phyloP scores from a whole-genome alignment of 2,797 vertebrate species.

The Girardinus metallicus region DNA sequence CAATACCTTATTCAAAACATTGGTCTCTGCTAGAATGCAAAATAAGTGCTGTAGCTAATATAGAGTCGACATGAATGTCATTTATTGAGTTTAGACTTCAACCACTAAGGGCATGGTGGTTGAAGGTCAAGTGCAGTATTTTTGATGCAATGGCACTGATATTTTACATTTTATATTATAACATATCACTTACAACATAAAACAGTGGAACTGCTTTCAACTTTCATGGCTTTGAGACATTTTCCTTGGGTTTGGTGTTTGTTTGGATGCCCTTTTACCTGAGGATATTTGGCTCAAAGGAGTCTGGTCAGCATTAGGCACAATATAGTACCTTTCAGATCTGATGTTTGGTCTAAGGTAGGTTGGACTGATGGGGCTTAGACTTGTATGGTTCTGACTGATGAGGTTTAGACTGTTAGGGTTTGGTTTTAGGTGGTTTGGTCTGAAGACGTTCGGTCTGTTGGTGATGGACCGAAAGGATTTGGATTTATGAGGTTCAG shows the following conservation, averaged over 20 bases:
- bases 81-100: neutral
- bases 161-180: neutral
- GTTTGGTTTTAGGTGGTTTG: neutral
- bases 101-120: neutral
- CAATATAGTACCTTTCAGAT: neutral
- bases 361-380: neutral
- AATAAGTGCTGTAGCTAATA: neutral
- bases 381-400: neutral
- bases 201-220: neutral
- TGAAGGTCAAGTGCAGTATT: neutral
- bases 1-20: neutral
- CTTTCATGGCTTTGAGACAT: neutral
- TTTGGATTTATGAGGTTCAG: neutral
- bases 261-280: neutral
- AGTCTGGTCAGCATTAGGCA: neutral
- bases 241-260: neutral
- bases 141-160: neutral
- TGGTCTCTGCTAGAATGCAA: neutral
- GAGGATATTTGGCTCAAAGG: neutral
- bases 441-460: neutral
- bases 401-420: neutral
- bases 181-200: neutral
- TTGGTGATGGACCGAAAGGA: too few species aligned
- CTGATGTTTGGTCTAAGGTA: neutral
- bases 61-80: neutral